Evolutionary conservation across 53 echinoderm and acorn worm species (phyloP).

Genomic region (Paelopatides confundens): DNA sequence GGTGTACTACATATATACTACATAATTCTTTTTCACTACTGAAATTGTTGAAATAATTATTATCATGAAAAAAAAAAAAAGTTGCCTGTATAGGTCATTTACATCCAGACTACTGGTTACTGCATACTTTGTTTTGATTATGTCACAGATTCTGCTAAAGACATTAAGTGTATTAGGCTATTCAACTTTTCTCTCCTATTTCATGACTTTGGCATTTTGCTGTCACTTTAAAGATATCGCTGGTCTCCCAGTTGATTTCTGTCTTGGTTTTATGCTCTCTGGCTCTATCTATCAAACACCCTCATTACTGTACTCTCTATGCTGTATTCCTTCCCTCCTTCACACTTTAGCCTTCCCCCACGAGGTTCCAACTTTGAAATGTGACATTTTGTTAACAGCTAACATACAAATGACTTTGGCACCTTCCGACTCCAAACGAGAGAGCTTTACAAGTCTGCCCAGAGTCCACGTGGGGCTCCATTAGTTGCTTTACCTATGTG

Average conservation of each 20-base stretch:
- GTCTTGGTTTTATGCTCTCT: slow-evolving; percentile 24
- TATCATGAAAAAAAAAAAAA: no score
- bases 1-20: no score
- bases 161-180: slow-evolving; percentile 30
- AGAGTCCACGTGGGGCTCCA: slow-evolving; percentile 40
- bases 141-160: slow-evolving; percentile 39
- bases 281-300: slow-evolving; percentile 46
- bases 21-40: no score
- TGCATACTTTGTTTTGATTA: slow-evolving; percentile 9
- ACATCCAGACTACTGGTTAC: not conserved
- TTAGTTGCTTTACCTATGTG: slow-evolving; percentile 34
- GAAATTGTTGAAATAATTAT: no score
- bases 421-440: slow-evolving; percentile 47
- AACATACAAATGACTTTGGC: slow-evolving; percentile 59
- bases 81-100: not conserved
- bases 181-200: slow-evolving; percentile 29
- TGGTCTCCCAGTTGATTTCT: slow-evolving; percentile 11
- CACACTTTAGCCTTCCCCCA: slow-evolving; percentile 53
- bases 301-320: slow-evolving; percentile 16
- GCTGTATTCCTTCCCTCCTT: slow-evolving; percentile 27
- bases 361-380: slow-evolving; percentile 51
- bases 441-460: slow-evolving; percentile 36
- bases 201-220: slow-evolving; percentile 43
- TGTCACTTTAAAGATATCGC: slow-evolving; percentile 40
- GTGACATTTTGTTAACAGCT: slow-evolving; percentile 61